These are phyloP conservation scores for Hyla sarda DNA, from an alignment of 2,113 vertebrate species.

Conservation along the genomic window DNA sequence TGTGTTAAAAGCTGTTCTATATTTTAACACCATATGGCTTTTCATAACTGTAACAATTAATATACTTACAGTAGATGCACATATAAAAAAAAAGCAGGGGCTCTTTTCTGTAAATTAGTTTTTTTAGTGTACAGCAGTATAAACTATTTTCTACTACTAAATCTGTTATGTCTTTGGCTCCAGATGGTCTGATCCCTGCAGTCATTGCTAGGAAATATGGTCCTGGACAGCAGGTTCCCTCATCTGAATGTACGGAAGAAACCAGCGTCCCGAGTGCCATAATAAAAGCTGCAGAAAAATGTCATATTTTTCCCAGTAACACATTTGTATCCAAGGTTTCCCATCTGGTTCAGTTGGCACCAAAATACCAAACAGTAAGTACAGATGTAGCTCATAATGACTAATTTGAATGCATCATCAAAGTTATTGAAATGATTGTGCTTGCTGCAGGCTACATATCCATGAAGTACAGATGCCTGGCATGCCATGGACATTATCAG, in stretches of 20 bases:
- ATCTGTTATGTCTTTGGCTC: constrained; percentile 58
- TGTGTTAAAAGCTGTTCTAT: background rate
- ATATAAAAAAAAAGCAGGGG: background rate
- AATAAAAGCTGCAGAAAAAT: constrained; percentile 53
- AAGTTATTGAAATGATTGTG: constrained; percentile 63
- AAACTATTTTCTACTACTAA: constrained; percentile 50
- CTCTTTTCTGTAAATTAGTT: constrained; percentile 38
- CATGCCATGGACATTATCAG: constrained; percentile 16
- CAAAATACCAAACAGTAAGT: constrained; percentile 56
- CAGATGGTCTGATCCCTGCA: constrained; percentile 58
- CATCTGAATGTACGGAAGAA: constrained; percentile 53
- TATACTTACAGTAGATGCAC: constrained; percentile 29
- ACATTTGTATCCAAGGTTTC: constrained; percentile 60
- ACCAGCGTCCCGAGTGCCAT: constrained; percentile 52
- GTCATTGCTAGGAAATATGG: constrained; percentile 57
- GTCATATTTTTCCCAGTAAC: constrained; percentile 60
- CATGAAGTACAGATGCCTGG: constrained; percentile 33
- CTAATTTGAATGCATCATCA: constrained; percentile 64
- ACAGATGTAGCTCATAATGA: constrained; percentile 57
- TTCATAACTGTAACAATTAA: constrained; percentile 38
- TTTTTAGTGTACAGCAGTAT: constrained; percentile 33
- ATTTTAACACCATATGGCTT: constrained; percentile 12
- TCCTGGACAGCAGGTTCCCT: constrained; percentile 51
- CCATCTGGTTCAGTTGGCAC: constrained; percentile 53
- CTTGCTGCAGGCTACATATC: constrained; percentile 63